Evolutionary conservation across 2,797 vertebrate genomes (phyloP).

Genomic region (Poecile montanus): DNA sequence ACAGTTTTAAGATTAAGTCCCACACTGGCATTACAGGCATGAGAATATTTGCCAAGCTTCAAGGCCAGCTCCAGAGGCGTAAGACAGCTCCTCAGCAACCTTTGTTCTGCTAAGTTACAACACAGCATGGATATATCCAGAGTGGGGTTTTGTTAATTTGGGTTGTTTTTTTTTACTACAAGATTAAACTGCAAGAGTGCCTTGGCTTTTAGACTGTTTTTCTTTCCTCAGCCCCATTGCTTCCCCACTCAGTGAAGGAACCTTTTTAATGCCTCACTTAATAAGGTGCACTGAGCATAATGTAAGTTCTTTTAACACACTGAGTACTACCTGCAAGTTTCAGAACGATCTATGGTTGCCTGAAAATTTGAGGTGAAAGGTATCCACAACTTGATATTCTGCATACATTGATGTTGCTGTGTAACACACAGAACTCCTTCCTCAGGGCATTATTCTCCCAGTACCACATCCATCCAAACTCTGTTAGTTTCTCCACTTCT

Average conservation of each 20-base stretch:
- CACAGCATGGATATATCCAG: not conserved
- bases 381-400: not conserved
- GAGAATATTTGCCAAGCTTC: not conserved
- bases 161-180: not conserved
- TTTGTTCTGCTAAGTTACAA: not conserved
- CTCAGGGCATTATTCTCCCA: not conserved
- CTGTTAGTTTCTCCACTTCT: not conserved
- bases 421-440: not conserved
- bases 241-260: not conserved
- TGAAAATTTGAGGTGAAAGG: not conserved
- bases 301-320: not conserved
- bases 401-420: fast-evolving
- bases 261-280: not conserved
- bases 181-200: not conserved
- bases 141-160: not conserved
- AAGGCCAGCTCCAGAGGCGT: not conserved
- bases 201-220: not conserved
- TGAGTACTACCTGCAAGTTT: not conserved
- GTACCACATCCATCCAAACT: not conserved
- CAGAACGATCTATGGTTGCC: not conserved
- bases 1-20: not conserved
- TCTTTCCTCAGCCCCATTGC: not conserved
- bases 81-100: not conserved
- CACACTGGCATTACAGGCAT: not conserved
- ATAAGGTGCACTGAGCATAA: not conserved